Conservation (phyloP, 2,888 invertebrate genomes). For the Lasioglossum vierecki region DNA sequence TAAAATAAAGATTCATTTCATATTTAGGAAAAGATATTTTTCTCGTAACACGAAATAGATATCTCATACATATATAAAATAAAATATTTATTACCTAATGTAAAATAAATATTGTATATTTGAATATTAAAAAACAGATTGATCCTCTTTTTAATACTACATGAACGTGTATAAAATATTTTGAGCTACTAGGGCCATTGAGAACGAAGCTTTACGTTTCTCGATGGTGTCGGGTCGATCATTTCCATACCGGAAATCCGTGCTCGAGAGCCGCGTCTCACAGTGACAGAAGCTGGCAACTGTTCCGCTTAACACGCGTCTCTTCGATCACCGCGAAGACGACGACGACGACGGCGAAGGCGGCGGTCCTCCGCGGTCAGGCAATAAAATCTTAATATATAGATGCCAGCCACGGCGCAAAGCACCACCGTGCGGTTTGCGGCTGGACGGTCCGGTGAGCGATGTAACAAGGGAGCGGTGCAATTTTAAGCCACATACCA, state of each 20-base stretch:
- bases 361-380: conserved; percentile 43
- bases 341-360: too few relatives aligned
- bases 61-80: too few relatives aligned
- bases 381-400: conserved; percentile 69
- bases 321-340: not conserved
- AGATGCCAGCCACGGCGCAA: conserved; percentile 59
- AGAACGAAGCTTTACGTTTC: not conserved
- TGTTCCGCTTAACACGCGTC: conserved; percentile 23
- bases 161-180: too few relatives aligned
- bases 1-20: too few relatives aligned
- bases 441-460: conserved; percentile 79
- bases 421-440: conserved; percentile 77
- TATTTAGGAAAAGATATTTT: too few relatives aligned
- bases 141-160: too few relatives aligned
- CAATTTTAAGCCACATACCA: conserved; percentile 70
- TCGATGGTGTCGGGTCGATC: not conserved
- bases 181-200: not conserved
- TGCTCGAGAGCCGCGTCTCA: conserved; percentile 26
- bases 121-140: too few relatives aligned
- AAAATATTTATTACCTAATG: too few relatives aligned
- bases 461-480: conserved; percentile 73
- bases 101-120: too few relatives aligned
- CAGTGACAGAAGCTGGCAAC: not conserved
- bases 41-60: too few relatives aligned
- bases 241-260: conserved; percentile 53